phyloP scores from a whole-genome alignment of 1,140 invertebrate species.

The Drosophila ficusphila region DNA sequence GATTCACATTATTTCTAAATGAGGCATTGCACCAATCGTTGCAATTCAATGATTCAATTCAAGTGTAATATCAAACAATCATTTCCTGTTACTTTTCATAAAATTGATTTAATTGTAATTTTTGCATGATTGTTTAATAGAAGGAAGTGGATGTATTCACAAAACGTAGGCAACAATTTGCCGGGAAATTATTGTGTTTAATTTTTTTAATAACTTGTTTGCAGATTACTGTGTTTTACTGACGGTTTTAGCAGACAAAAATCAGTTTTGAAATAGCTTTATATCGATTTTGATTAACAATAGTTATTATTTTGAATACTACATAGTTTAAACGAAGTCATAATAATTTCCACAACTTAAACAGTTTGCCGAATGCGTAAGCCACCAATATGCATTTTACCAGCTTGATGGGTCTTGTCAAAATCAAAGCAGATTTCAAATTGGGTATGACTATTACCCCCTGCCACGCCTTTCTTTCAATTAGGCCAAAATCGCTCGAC shows the following conservation, averaged over 20 bases:
- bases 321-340: background rate
- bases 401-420: conserved; percentile 43
- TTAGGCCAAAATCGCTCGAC: conserved; percentile 26
- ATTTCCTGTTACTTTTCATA: background rate
- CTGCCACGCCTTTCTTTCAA: background rate
- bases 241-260: too few relatives aligned
- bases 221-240: too few relatives aligned
- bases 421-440: too few relatives aligned
- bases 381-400: conserved; percentile 27
- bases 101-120: background rate
- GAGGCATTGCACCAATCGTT: conserved; percentile 17
- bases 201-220: too few relatives aligned
- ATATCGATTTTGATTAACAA: too few relatives aligned
- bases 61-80: background rate
- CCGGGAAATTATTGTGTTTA: too few relatives aligned
- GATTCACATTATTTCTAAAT: background rate
- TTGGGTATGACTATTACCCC: conserved; percentile 7
- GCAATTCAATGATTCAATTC: background rate
- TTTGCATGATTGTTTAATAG: background rate
- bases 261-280: too few relatives aligned
- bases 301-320: too few relatives aligned
- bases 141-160: background rate
- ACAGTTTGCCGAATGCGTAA: background rate
- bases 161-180: too few relatives aligned
- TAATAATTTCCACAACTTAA: background rate